Base-by-base conservation (phyloP, 2,888 invertebrate genomes). In the Caenorhabditis drosophilae region DNA sequence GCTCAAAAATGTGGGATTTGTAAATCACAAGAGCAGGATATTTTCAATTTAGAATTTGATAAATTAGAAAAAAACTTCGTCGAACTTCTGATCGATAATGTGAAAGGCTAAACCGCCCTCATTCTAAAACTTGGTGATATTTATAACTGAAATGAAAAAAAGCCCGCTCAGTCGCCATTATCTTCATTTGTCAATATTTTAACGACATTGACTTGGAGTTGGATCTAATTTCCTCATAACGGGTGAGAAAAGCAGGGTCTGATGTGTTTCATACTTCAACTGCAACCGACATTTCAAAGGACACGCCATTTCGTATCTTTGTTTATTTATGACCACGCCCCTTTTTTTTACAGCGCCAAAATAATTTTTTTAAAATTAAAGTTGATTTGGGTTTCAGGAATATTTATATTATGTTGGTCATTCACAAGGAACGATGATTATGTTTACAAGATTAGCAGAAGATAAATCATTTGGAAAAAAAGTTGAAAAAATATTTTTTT, bases 381-480 rank as follows among this genome's bases (percentile, higher is more conserved):
- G 20, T 6, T 11, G 18, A 18, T 18, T 11, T 40, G n/a, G 4
- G n/a, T 48, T 49, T 40, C 85, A 87, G 31, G 73, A 87, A 0
- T 85, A 88, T 49, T 78, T 93, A 0, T 88, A 89, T 75, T 95
- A 93, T 83, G 86, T 93, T 40, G 95, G 94, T 0, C 93, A 94
- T 84, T 93, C 93, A 0, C 93, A 94, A 50, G 80, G 80, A 15
- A 81, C 80, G 12, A 67, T 79, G 64, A 80, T 80, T n/a, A 79
- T 81, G 78, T 80, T 80, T 51, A 64, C 77, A 6, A 55, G 66
- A 49, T 57, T 79, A 35, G 52, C 80, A 1, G 64, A 69, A 25
- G 62, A 81, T 38, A 45, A 41, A 12, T 54, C 52, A 12, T 78
- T 79, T 48, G 56, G 57, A 2, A 67, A 59, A 26, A 79, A 80